Base-by-base conservation (phyloP, 1,140 invertebrate genomes). In the Prorops nasuta region DNA sequence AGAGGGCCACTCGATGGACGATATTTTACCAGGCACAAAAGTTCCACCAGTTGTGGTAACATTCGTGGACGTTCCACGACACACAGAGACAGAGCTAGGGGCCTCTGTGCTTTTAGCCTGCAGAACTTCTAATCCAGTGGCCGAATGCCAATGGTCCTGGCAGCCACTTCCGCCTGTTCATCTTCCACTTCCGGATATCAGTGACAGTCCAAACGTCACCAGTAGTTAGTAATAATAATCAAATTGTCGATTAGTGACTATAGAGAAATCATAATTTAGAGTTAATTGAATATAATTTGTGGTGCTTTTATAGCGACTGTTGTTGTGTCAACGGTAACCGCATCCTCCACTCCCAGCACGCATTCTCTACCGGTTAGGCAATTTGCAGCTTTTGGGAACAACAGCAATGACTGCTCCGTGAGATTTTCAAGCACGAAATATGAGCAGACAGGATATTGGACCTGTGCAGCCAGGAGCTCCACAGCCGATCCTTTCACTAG, bases 111-210 rank as follows among this genome's bases (percentile, higher is more conserved):
- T 76, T 20, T 50, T 78, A 24, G 60, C 67, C 28, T 78, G 76
- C 47, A 63, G 69, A 43, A 74, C 74, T 3, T 56, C 59, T 7
- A 58, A 61, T 53, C 66, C 73, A 39, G 74, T 78, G 10, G 58
- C 54, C 28, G 72, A 77, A 41, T 77, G 76, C 31, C 72, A 70
- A 38, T 77, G 76, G 76, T 75, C 71, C 37, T 78, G 76, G 76
- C 67, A 66, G 15, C 67, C 73, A 18, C 51, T 77, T 16, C 69
- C 74, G 2, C 72, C 74, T 3, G 60, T 66, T 20, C 64, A 72
- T 43, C 53, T 76, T 28, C 74, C 74, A 24, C 61, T 70, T 56
- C 74, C 74, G 34, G 66, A 76, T 40, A 66, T 67, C 42, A 74
- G 65, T 47, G 63, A 70, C 36, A 58, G 22, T 39, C 38, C 56